These are phyloP conservation scores for Pipa parva DNA, from an alignment of 2,113 vertebrate genomes.

Conservation along the genomic window DNA sequence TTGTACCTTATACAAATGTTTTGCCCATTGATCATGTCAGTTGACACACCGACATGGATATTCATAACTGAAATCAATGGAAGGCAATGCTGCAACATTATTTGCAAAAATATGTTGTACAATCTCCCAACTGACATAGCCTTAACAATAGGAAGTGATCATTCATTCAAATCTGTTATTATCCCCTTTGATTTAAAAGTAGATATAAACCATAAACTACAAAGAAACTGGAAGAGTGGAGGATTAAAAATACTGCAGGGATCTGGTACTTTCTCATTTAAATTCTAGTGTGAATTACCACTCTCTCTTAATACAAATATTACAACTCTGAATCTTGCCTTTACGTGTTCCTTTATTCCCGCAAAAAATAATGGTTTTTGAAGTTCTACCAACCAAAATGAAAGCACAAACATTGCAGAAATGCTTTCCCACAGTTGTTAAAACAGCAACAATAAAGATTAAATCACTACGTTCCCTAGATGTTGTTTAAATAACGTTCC, in stretches of 20 bases:
- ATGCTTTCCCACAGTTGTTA: no score
- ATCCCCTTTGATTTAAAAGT: background rate
- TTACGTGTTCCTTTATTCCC: constrained; percentile 13
- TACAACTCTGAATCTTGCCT: constrained; percentile 13
- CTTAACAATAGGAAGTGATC: background rate
- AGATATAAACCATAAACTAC: background rate
- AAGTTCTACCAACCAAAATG: constrained; percentile 19
- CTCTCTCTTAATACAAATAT: constrained; percentile 7
- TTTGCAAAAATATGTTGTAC: no score
- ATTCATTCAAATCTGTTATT: background rate
- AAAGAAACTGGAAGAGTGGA: background rate
- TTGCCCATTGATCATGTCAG: no score
- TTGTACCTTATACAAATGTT: no score
- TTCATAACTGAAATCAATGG: background rate
- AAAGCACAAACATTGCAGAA: background rate
- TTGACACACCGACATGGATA: no score
- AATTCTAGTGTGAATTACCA: background rate
- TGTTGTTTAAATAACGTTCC: no score
- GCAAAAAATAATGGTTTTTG: constrained; percentile 1
- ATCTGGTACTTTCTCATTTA: background rate
- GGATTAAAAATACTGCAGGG: constrained; percentile 1
- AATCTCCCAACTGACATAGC: background rate
- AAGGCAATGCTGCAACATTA: no score
- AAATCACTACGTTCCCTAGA: no score
- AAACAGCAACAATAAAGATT: no score